Conservation (phyloP, 2,888 invertebrate species). For the Andrena marginata region DNA sequence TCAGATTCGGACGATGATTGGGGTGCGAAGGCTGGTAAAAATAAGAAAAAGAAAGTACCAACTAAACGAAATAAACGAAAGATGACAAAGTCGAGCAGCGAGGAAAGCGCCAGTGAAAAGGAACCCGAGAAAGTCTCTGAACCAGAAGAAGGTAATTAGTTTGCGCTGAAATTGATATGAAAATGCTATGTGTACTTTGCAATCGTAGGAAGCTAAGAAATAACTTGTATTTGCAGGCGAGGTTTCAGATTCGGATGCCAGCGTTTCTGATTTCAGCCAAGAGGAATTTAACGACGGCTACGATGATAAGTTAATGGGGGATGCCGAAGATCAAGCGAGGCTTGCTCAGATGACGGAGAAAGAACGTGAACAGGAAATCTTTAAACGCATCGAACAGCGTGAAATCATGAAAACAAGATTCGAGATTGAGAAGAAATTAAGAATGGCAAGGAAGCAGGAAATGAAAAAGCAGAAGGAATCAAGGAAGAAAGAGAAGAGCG, state of each 20-base stretch:
- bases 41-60: slow-evolving; percentile 83
- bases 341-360: slow-evolving; percentile 98
- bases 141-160: slow-evolving; percentile 90
- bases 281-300: slow-evolving; percentile 98
- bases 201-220: background rate
- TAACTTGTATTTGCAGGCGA: slow-evolving; percentile 87
- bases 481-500: slow-evolving; percentile 84
- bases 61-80: slow-evolving; percentile 84
- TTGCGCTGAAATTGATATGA: background rate
- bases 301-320: slow-evolving; percentile 98
- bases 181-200: background rate
- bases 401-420: slow-evolving; percentile 97
- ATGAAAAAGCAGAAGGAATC: slow-evolving; percentile 87
- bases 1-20: slow-evolving; percentile 87
- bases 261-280: slow-evolving; percentile 89
- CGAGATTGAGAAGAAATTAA: slow-evolving; percentile 97
- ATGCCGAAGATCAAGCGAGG: slow-evolving; percentile 96
- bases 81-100: slow-evolving; percentile 85
- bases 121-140: slow-evolving; percentile 89
- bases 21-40: slow-evolving; percentile 84
- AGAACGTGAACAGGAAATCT: slow-evolving; percentile 98
- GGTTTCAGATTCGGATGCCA: slow-evolving; percentile 89
- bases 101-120: slow-evolving; percentile 84
- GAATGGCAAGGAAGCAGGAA: slow-evolving; percentile 93
- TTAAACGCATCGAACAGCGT: slow-evolving; percentile 97